Percentiles rank a stretch among this genome's conserved stretches.
These are phyloP conservation scores for Eurois occulta DNA, from an alignment of 2,888 invertebrate genomes.

Conservation along the genomic window DNA sequence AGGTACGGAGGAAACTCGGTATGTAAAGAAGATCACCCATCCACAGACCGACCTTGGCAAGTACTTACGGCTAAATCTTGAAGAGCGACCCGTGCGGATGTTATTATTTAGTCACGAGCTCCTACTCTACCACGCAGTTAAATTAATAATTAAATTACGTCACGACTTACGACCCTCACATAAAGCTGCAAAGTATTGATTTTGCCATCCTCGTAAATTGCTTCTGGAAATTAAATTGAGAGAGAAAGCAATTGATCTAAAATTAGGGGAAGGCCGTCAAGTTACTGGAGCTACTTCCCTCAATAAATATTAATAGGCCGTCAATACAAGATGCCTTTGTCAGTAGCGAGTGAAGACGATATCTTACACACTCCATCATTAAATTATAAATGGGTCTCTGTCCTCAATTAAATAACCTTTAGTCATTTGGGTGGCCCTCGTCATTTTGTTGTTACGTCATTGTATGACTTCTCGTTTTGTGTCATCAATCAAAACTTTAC, in stretches of 20 bases:
- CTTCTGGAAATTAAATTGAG: constrained; percentile 67
- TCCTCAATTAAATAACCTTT: constrained; percentile 43
- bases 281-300: constrained; percentile 75
- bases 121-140: not conserved
- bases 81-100: not conserved
- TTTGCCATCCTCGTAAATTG: constrained; percentile 64
- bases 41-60: not conserved
- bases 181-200: constrained; percentile 63
- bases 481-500: not conserved
- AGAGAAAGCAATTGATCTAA: constrained; percentile 73
- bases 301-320: constrained; percentile 81
- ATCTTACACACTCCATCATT: constrained; percentile 39
- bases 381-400: constrained; percentile 51
- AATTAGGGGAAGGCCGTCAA: constrained; percentile 74
- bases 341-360: constrained; percentile 55
- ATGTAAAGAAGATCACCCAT: not conserved
- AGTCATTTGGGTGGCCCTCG: constrained; percentile 25
- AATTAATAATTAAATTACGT: constrained; percentile 41
- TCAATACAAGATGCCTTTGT: constrained; percentile 76
- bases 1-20: not conserved
- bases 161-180: constrained; percentile 17
- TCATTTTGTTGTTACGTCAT: constrained; percentile 23
- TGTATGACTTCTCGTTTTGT: not conserved
- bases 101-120: not conserved
- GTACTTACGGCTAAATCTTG: not conserved